phyloP scores from a whole-genome alignment of 37 sponge, comb jelly and placozoan species.

The Mnemiopsis leidyi region DNA sequence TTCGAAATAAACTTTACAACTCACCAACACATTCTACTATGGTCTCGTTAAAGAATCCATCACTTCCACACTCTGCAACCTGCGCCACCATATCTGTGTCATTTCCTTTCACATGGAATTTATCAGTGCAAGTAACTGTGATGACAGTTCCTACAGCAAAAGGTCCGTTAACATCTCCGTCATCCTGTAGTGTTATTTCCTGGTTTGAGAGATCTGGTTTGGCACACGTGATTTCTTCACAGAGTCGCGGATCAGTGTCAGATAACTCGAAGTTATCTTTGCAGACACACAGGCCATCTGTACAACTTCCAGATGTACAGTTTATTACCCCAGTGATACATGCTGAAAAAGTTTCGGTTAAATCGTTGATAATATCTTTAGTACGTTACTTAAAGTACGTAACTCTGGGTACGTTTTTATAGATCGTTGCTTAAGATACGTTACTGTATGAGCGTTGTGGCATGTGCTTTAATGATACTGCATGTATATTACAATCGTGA shows the following conservation, averaged over 20 bases:
- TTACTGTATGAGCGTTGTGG: no score
- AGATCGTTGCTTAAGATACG: no score
- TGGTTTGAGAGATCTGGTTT: not conserved
- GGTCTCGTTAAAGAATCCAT: not conserved
- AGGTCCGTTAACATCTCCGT: not conserved
- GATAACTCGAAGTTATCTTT: not conserved
- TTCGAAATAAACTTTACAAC: no score
- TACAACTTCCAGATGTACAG: not conserved
- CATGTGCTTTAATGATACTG: no score
- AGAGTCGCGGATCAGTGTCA: not conserved
- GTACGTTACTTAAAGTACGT: no score
- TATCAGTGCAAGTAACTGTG: not conserved
- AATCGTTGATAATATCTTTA: no score
- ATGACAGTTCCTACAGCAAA: not conserved
- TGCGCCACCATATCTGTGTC: not conserved
- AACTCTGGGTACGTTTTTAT: no score
- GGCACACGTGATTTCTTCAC: not conserved
- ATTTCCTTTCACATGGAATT: not conserved
- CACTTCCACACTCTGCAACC: not conserved
- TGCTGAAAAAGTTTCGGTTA: no score
- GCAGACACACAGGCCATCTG: not conserved
- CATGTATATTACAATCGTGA: no score
- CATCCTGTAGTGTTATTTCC: no score
- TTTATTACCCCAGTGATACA: not conserved
- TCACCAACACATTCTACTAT: not conserved